Conservation (phyloP, 2,113 vertebrate species). For the Amia ocellicauda region DNA sequence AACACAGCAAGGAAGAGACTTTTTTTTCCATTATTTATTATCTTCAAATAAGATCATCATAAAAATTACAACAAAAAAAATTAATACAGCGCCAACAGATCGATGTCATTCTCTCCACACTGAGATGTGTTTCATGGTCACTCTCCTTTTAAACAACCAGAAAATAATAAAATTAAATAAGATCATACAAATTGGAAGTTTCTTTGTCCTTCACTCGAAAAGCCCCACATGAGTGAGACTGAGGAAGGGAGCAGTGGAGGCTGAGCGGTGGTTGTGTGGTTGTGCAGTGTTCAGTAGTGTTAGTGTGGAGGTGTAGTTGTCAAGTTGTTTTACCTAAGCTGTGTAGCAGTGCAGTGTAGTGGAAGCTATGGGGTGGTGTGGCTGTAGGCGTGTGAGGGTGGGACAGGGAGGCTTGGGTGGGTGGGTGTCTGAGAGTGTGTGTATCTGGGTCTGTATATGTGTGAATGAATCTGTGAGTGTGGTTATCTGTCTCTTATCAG, state of each 20-base stretch:
- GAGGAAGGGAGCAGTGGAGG: constrained; percentile 15
- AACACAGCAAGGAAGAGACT: not conserved
- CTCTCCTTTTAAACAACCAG: too few species aligned
- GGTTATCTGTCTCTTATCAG: constrained; percentile 52
- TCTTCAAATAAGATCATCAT: not conserved
- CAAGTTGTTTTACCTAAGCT: too few species aligned
- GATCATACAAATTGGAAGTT: too few species aligned
- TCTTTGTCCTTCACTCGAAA: too few species aligned
- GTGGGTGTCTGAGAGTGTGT: not conserved
- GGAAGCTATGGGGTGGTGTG: not conserved
- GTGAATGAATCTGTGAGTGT: constrained; percentile 38
- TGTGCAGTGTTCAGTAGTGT: too few species aligned
- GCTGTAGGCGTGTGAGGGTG: not conserved
- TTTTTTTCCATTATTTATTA: not conserved
- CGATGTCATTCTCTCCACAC: not conserved
- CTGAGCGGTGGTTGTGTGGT: too few species aligned
- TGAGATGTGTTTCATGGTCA: too few species aligned
- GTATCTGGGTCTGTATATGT: not conserved
- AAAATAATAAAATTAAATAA: too few species aligned
- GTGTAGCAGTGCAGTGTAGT: constrained; percentile 14
- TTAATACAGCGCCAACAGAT: not conserved
- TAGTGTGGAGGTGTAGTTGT: too few species aligned
- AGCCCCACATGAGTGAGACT: too few species aligned
- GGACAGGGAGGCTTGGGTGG: not conserved
- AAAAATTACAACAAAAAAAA: not conserved